These are phyloP conservation scores for Sipunculus nudus DNA, from an alignment of 2,888 invertebrate species.

Conservation along the genomic window DNA sequence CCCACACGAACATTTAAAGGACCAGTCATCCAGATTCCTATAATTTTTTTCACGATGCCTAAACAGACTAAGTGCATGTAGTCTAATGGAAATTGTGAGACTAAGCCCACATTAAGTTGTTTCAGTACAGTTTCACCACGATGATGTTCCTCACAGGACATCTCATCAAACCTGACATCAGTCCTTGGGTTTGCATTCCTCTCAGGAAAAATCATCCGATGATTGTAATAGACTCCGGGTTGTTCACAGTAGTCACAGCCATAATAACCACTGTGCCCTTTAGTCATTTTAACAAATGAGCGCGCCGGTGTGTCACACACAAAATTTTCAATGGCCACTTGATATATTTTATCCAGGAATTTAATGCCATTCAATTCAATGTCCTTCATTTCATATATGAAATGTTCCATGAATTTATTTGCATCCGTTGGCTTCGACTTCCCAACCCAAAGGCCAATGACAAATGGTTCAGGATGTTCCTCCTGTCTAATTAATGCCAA, in stretches of 20 bases:
- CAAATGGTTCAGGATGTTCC: slow-evolving; percentile 7
- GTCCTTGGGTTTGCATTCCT: background rate
- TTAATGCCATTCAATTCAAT: background rate
- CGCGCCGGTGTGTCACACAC: slow-evolving; percentile 13
- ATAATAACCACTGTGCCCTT: slow-evolving; percentile 6
- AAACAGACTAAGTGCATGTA: no score
- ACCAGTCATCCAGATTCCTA: no score
- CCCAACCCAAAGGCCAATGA: slow-evolving; percentile 12
- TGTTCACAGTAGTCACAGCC: slow-evolving; percentile 2
- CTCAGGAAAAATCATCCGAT: slow-evolving; percentile 2
- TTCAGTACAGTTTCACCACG: no score
- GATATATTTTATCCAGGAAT: background rate
- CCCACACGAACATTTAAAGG: background rate
- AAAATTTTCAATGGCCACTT: slow-evolving; percentile 1
- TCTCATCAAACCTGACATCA: background rate
- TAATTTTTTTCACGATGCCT: no score
- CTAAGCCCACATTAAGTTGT: no score
- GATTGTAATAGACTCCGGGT: background rate
- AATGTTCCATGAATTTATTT: slow-evolving; percentile 1
- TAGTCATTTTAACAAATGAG: slow-evolving; percentile 9
- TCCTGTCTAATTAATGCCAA: slow-evolving; percentile 1
- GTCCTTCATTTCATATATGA: background rate
- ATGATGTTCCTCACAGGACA: no score
- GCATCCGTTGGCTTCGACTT: slow-evolving; percentile 9
- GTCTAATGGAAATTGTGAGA: no score